Conservation (phyloP, 1,140 invertebrate species). For the Copidosoma floridanum region DNA sequence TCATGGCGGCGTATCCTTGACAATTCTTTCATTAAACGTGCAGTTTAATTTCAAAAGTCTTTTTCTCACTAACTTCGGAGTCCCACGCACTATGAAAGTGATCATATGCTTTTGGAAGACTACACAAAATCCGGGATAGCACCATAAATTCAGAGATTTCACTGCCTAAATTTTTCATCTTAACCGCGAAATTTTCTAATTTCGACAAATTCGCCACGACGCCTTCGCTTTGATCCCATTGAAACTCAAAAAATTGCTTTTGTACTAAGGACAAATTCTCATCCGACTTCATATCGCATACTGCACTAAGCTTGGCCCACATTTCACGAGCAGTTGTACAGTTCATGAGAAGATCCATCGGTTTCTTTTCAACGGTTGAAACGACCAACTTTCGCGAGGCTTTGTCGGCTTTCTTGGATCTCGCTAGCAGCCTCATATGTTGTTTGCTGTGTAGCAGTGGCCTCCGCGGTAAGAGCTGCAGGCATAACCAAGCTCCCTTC, state of each 20-base stretch:
- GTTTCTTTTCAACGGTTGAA: slow-evolving; percentile 29
- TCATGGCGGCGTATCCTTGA: not conserved
- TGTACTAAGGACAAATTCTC: slow-evolving; percentile 23
- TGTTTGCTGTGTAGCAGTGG: not conserved
- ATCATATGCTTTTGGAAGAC: slow-evolving; percentile 35
- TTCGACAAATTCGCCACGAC: slow-evolving; percentile 11
- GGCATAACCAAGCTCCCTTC: slow-evolving; percentile 1
- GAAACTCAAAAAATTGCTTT: slow-evolving; percentile 32
- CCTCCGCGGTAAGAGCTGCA: not conserved
- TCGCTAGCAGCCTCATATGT: no score
- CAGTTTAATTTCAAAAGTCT: not conserved
- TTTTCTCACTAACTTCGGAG: slow-evolving; percentile 20
- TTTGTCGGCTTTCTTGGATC: slow-evolving; percentile 21
- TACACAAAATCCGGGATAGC: not conserved
- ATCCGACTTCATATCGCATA: slow-evolving; percentile 33
- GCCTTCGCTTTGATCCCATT: slow-evolving; percentile 12
- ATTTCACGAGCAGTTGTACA: slow-evolving; percentile 34
- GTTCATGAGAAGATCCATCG: slow-evolving; percentile 32
- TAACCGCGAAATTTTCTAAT: slow-evolving; percentile 2
- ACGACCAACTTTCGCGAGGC: slow-evolving; percentile 32
- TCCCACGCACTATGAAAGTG: slow-evolving; percentile 40
- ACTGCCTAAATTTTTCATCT: slow-evolving; percentile 17
- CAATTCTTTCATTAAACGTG: not conserved
- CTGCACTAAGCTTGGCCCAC: slow-evolving; percentile 33
- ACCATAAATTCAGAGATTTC: not conserved